Percentiles rank a stretch among this genome's conserved stretches.
Evolutionary conservation across 2,113 vertebrate genomes (phyloP).

Genomic region (Phodopus roborovskii): DNA sequence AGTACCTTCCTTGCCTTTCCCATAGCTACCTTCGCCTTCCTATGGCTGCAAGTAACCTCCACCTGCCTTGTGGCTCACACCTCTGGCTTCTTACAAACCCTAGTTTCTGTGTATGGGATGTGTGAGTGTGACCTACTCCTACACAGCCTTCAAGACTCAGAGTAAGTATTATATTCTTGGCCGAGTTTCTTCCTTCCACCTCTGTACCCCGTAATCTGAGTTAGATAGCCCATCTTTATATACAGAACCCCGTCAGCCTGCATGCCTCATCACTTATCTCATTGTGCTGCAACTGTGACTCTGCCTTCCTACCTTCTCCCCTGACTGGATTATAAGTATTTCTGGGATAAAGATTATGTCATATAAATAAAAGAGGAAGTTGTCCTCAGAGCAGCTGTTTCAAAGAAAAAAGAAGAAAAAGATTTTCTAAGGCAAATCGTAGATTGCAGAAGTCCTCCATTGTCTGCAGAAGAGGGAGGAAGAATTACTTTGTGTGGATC

Average conservation of each 20-base stretch:
- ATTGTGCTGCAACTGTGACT: not conserved
- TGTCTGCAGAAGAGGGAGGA: constrained; percentile 82
- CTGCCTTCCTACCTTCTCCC: constrained; percentile 10
- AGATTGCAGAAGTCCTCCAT: constrained; percentile 82
- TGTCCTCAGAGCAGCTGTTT: constrained; percentile 83
- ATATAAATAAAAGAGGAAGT: constrained; percentile 68
- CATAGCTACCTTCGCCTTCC: not conserved
- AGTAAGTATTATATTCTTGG: not conserved
- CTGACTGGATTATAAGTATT: constrained; percentile 10
- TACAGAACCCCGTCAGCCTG: not conserved
- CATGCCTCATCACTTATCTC: not conserved
- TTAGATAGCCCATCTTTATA: not conserved
- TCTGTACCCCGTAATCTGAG: not conserved
- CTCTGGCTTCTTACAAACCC: not conserved
- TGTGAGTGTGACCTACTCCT: not conserved
- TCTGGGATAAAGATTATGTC: not conserved
- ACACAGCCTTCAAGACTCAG: not conserved
- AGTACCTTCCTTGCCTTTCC: not conserved
- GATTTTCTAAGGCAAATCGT: constrained; percentile 77
- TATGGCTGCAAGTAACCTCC: not conserved
- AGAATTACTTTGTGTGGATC: constrained; percentile 69
- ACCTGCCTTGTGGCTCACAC: not conserved
- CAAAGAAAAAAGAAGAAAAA: constrained; percentile 83
- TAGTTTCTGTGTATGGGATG: not conserved
- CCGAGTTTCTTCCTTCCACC: not conserved